Evolutionary conservation across 1,140 invertebrate species (phyloP).

Genomic region (Bombus fervidus): DNA sequence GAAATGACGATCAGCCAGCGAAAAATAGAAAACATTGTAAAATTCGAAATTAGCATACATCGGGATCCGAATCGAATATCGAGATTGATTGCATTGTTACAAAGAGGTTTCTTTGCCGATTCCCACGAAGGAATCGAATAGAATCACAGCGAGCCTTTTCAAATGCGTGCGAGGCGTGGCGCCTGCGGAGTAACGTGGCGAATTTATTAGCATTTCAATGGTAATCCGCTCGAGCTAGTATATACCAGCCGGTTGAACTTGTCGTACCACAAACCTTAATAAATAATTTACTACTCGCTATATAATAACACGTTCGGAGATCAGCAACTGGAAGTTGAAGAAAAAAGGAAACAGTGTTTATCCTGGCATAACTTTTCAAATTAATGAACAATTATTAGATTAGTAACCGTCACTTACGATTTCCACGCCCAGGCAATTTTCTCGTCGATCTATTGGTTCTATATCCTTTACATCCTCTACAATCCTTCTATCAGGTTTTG

Average conservation of each 20-base stretch:
- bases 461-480: background rate
- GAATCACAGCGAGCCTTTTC: background rate
- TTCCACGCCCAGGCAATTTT: background rate
- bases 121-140: background rate
- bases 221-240: conserved; percentile 35
- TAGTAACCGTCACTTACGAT: background rate
- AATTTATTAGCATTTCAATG: conserved; percentile 66
- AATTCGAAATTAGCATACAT: background rate
- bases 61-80: background rate
- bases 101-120: background rate
- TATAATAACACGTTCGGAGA: background rate
- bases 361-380: background rate
- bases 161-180: conserved; percentile 44
- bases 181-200: background rate
- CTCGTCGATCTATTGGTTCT: background rate
- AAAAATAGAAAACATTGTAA: background rate
- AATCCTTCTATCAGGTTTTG: background rate
- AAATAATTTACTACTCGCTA: conserved; percentile 42
- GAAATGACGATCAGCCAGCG: background rate
- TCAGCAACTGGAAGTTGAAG: background rate
- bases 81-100: background rate
- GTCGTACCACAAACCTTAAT: conserved; percentile 18
- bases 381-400: conserved; percentile 12
- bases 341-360: background rate
- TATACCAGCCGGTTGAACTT: conserved; percentile 9